Evolutionary conservation across 2,888 invertebrate species (phyloP), one percentile per base, ranked within the genome.

Genomic region (Syrista parreyssii): DNA sequence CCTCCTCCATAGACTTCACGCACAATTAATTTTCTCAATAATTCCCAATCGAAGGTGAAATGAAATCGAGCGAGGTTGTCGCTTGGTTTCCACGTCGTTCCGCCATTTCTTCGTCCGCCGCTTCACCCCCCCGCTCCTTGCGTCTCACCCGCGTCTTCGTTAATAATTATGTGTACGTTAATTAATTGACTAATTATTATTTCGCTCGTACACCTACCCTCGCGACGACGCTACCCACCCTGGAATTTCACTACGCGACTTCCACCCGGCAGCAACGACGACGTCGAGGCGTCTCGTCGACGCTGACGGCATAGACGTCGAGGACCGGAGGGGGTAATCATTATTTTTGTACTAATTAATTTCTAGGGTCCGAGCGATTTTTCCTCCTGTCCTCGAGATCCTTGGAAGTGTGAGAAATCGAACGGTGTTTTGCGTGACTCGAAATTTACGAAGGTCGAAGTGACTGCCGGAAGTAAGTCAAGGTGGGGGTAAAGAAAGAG

Each of bases 111-210:
- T 31, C 74, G 36, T 74, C 33, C 23, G 31, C 73, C 30, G 15
- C 75, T 74, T 76, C 68, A 32, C 55, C 9, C 40, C 75, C 68
- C 31, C n/a, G 12, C 34, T 84, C 78, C 82, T 15, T 1, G 1
- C 23, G 23, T 23, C 15, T 6, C 55, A 9, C 23, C 84, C 85
- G 81, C 86, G 84, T 88, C 87, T 87, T 89, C 89, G 85, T 86
- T 89, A 87, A 90, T 91, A 90, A 91, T 90, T 90, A 89, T 89
- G 89, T 86, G 88, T 88, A 87, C 90, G 88, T 88, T 89, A 89
- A 90, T 91, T 89, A 91, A 91, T 90, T 89, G 90, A 90, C 90
- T 90, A 90, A 91, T 91, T 89, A 88, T 89, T 88, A 88, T 87
- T 86, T 86, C 87, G 84, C 86, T 86, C 86, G 84, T 84, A 79